Conservation (phyloP, 2,797 vertebrate species). For the Eulemur coronatus region DNA sequence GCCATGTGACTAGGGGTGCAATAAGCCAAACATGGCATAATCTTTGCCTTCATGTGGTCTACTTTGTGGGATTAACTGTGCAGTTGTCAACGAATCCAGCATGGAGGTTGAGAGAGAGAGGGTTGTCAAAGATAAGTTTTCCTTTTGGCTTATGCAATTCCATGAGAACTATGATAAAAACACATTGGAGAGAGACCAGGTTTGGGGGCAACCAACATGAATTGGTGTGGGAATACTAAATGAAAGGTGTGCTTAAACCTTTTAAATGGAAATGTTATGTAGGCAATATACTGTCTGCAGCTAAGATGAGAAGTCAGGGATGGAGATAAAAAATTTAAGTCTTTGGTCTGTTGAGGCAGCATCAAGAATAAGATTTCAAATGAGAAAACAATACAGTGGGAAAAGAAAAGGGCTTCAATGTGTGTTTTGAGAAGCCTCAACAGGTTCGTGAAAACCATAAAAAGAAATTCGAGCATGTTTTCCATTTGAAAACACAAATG, state of each 20-base stretch:
- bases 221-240: background rate
- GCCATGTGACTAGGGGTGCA: rapidly evolving
- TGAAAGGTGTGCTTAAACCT: background rate
- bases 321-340: background rate
- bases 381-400: background rate
- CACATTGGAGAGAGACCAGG: rapidly evolving
- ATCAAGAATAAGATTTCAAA: background rate
- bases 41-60: background rate
- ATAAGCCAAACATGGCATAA: background rate
- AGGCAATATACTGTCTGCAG: background rate
- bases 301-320: background rate
- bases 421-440: background rate
- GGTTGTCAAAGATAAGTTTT: background rate
- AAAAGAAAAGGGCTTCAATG: background rate
- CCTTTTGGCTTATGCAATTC: background rate
- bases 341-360: background rate
- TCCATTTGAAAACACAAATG: constrained; percentile 5
- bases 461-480: background rate
- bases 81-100: background rate
- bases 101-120: background rate
- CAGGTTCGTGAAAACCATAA: background rate
- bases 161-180: background rate
- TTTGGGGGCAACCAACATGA: background rate
- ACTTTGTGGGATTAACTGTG: background rate
- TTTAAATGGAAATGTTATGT: background rate